These are phyloP conservation scores for Alcis repandata DNA, from an alignment of 2,888 invertebrate genomes.

Conservation along the genomic window DNA sequence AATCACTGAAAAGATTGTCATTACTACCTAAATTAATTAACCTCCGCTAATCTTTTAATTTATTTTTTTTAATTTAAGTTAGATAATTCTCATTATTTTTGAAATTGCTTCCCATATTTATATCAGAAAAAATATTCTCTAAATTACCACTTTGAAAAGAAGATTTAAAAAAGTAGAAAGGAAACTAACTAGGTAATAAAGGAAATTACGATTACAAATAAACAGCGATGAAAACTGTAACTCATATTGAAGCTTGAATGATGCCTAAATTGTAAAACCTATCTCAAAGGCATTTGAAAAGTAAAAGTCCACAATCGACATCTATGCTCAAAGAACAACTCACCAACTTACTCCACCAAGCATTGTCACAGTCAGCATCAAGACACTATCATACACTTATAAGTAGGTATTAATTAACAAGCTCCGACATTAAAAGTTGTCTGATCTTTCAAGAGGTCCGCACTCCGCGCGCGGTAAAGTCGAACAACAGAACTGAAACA, in stretches of 20 bases:
- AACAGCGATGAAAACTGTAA: not conserved
- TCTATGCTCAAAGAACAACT: constrained; percentile 34
- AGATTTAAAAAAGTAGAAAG: no score
- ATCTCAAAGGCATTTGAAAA: not conserved
- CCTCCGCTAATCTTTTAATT: no score
- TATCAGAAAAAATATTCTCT: no score
- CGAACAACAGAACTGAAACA: constrained; percentile 64
- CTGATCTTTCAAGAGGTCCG: constrained; percentile 53
- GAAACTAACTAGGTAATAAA: no score
- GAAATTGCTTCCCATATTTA: no score
- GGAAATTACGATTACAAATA: not conserved
- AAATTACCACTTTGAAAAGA: no score
- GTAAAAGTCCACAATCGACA: not conserved
- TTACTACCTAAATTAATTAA: no score
- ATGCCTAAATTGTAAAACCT: not conserved
- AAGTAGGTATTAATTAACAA: constrained; percentile 25
- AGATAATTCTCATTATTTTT: no score
- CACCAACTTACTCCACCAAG: constrained; percentile 50
- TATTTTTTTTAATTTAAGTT: no score
- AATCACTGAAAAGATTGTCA: no score
- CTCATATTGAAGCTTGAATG: not conserved
- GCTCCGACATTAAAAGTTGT: constrained; percentile 20
- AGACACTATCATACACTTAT: constrained; percentile 35
- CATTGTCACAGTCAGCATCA: constrained; percentile 42
- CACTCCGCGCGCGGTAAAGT: constrained; percentile 60